phyloP scores from a whole-genome alignment of 2,113 vertebrate genomes.

The Rhea pennata region DNA sequence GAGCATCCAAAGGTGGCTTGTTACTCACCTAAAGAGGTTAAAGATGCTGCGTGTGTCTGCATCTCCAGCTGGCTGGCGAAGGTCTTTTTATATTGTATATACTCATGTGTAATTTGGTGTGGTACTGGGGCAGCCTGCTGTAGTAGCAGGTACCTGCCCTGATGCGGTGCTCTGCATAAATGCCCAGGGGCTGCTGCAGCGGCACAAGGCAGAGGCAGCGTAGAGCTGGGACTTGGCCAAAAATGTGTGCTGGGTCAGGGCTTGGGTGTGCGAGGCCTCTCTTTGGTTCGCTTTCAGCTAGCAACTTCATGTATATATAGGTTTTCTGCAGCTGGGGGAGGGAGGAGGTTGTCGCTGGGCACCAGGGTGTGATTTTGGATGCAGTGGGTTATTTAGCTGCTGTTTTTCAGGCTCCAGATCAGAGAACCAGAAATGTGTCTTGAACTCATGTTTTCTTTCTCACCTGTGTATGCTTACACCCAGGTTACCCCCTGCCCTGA shows the following conservation, averaged over 20 bases:
- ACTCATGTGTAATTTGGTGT: not conserved
- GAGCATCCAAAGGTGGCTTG: not conserved
- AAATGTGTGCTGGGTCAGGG: not conserved
- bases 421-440: not conserved
- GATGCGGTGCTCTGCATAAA: not conserved
- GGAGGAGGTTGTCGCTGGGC: no score
- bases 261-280: not conserved
- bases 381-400: not conserved
- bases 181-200: not conserved
- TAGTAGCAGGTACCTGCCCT: not conserved
- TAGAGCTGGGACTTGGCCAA: not conserved
- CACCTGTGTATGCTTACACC: not conserved
- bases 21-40: not conserved
- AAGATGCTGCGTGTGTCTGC: not conserved
- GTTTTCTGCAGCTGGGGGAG: no score
- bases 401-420: not conserved
- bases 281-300: no score
- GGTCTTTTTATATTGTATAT: not conserved
- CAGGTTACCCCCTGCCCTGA: fast-evolving
- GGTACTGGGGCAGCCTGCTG: not conserved
- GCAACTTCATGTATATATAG: no score
- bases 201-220: not conserved
- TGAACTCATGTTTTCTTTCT: not conserved
- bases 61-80: not conserved
- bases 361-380: not conserved